phyloP scores from a whole-genome alignment of 2,888 invertebrate genomes.

The Drosophila gaucha region DNA sequence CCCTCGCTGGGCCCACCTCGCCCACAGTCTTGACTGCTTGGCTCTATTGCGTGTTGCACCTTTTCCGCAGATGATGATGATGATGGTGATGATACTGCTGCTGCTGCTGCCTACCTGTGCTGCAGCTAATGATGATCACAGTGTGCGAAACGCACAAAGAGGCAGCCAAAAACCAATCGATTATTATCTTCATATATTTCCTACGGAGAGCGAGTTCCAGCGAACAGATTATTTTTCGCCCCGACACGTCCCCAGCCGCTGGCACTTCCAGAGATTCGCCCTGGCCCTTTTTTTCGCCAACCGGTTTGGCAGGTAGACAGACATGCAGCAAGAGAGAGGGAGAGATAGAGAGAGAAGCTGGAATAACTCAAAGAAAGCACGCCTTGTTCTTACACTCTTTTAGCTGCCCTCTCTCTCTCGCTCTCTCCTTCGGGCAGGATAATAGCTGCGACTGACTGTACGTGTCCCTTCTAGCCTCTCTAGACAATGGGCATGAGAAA shows the following conservation, averaged over 20 bases:
- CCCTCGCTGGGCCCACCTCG: conserved; percentile 30
- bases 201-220: conserved; percentile 66
- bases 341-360: conserved; percentile 2
- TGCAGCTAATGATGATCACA: conserved; percentile 75
- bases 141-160: conserved; percentile 73
- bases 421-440: conserved; percentile 62
- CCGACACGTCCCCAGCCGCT: conserved; percentile 62
- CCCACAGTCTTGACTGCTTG: conserved; percentile 40
- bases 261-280: conserved; percentile 50
- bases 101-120: conserved; percentile 24
- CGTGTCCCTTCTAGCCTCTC: conserved; percentile 35
- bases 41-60: conserved; percentile 48
- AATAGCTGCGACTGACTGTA: conserved; percentile 63
- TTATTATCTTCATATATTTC: conserved; percentile 76
- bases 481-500: conserved; percentile 38
- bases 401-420: background rate
- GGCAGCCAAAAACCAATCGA: conserved; percentile 79
- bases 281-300: conserved; percentile 65
- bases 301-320: conserved; percentile 75
- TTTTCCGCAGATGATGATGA: conserved; percentile 28
- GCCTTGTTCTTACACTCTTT: conserved; percentile 27
- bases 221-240: conserved; percentile 80
- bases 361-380: conserved; percentile 29
- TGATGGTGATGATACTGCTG: conserved; percentile 8
- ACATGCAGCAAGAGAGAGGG: conserved; percentile 2